Conservation (phyloP, 1,140 invertebrate species). For the Drosophila ambigua region DNA sequence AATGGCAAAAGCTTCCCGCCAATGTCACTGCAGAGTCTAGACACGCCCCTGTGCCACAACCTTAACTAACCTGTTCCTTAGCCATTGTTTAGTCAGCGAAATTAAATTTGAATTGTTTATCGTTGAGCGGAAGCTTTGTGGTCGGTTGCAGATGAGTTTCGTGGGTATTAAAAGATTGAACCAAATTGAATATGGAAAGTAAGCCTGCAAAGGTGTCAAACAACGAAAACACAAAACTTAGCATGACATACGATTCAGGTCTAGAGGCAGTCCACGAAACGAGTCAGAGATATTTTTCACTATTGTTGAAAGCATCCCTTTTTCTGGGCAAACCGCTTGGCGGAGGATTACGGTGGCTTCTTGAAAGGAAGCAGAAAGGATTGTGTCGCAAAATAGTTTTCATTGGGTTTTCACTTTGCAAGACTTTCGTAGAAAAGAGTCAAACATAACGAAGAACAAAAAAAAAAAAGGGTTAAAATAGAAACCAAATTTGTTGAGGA, state of each 20-base stretch:
- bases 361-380: conserved; percentile 6
- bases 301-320: too few species aligned
- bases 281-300: too few species aligned
- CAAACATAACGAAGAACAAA: not conserved
- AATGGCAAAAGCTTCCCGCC: conserved; percentile 1
- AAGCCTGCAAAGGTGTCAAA: too few species aligned
- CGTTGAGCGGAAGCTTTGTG: conserved; percentile 3
- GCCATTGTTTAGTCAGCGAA: conserved; percentile 37
- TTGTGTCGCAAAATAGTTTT: conserved; percentile 48
- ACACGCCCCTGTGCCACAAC: conserved; percentile 10
- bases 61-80: conserved; percentile 24
- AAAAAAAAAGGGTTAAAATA: conserved; percentile 5
- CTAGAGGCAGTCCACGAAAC: too few species aligned
- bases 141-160: not conserved
- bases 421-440: conserved; percentile 2
- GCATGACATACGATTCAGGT: too few species aligned
- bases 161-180: too few species aligned
- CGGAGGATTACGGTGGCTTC: too few species aligned
- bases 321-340: too few species aligned
- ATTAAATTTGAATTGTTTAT: conserved; percentile 45
- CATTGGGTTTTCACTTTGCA: conserved; percentile 22
- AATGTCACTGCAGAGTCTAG: not conserved
- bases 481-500: conserved; percentile 34
- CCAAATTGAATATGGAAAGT: too few species aligned
- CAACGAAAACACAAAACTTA: too few species aligned